Conservation (phyloP, 1,140 invertebrate species). For the Dendroctonus ponderosae region DNA sequence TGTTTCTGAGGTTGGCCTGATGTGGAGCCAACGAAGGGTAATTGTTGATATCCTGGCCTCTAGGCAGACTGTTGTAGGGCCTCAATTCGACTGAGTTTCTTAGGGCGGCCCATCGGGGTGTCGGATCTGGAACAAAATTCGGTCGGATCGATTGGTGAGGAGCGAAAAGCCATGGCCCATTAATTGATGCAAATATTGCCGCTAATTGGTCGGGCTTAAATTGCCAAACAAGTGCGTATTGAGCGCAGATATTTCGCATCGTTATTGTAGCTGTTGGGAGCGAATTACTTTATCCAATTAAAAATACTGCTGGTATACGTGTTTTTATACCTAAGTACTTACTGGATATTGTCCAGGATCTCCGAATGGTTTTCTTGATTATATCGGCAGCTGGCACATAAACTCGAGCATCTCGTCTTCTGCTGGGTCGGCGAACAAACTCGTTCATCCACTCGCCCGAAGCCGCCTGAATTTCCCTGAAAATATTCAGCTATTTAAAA, state of each 20-base stretch:
- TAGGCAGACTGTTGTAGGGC: slow-evolving; percentile 59
- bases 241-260: no score
- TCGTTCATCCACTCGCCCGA: slow-evolving; percentile 73
- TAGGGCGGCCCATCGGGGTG: slow-evolving; percentile 56
- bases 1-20: slow-evolving; percentile 33
- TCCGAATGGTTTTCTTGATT: slow-evolving; percentile 63
- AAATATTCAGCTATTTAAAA: slow-evolving; percentile 24
- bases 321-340: slow-evolving; percentile 38
- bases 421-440: slow-evolving; percentile 53
- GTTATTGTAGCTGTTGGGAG: no score
- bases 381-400: slow-evolving; percentile 63
- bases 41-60: slow-evolving; percentile 46
- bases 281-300: not conserved
- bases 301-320: not conserved
- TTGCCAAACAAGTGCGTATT: no score
- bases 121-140: slow-evolving; percentile 51
- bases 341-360: slow-evolving; percentile 73
- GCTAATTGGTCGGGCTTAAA: no score
- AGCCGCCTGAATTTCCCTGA: slow-evolving; percentile 68
- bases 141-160: not conserved
- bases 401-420: slow-evolving; percentile 53
- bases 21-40: slow-evolving; percentile 47
- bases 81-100: slow-evolving; percentile 58
- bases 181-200: no score
- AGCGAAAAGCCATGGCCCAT: not conserved